These are phyloP conservation scores for Popillia japonica DNA, from an alignment of 1,140 invertebrate genomes.

Conservation along the genomic window DNA sequence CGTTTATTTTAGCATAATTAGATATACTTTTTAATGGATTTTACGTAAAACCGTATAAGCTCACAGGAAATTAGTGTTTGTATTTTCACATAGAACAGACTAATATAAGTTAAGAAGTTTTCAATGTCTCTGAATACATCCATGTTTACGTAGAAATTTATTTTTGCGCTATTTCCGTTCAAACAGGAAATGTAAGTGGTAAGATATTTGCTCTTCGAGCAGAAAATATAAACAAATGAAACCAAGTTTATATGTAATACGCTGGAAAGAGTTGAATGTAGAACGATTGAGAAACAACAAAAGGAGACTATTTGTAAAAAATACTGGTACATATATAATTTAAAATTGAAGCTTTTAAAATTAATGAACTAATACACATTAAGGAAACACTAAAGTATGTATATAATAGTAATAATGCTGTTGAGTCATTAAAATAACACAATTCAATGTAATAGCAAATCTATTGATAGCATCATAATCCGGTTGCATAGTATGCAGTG, in stretches of 20 bases:
- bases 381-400: no score
- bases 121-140: background rate
- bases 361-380: no score
- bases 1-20: background rate
- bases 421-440: no score
- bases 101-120: background rate
- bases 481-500: no score
- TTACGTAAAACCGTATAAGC: background rate
- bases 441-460: no score
- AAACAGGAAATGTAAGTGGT: background rate
- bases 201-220: background rate
- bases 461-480: no score
- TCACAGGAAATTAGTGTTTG: background rate
- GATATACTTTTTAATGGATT: background rate
- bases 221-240: constrained; percentile 10
- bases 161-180: background rate
- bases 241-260: background rate
- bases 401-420: no score
- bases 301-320: no score
- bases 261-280: background rate
- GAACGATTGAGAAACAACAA: no score
- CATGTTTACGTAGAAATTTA: background rate
- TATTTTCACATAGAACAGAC: background rate
- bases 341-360: no score
- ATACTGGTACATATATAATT: no score